Percentiles rank a stretch among this genome's conserved stretches.
phyloP scores from a whole-genome alignment of 2,888 invertebrate species.

The Sussaba pulchella region DNA sequence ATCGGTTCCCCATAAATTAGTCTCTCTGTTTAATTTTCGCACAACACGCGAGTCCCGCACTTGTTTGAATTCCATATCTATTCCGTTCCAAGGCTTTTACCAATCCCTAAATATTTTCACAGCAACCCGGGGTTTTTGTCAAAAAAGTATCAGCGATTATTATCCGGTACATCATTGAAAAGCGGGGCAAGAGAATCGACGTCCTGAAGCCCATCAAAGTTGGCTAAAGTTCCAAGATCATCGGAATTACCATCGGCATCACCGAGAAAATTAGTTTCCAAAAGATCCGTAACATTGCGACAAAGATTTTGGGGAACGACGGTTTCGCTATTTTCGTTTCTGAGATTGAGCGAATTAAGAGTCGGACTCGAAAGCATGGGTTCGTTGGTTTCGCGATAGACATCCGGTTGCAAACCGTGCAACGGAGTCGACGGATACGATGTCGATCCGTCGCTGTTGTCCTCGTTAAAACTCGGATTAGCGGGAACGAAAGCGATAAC shows the following conservation, averaged over 20 bases:
- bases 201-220: conserved; percentile 82
- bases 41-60: neutral
- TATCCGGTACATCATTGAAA: conserved; percentile 82
- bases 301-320: conserved; percentile 74
- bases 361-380: conserved; percentile 82
- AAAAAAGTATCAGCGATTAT: conserved; percentile 77
- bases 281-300: conserved; percentile 80
- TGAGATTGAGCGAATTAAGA: conserved; percentile 79
- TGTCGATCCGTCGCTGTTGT: conserved; percentile 85
- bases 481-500: conserved; percentile 65
- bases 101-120: conserved; percentile 20
- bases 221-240: conserved; percentile 80
- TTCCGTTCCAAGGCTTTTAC: too few relatives aligned
- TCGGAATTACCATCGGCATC: conserved; percentile 78
- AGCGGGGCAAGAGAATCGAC: conserved; percentile 82
- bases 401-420: conserved; percentile 75
- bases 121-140: neutral
- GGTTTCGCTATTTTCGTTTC: conserved; percentile 70
- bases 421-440: conserved; percentile 93
- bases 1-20: neutral
- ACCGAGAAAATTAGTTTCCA: conserved; percentile 78
- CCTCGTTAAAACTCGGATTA: conserved; percentile 70
- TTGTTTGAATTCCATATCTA: neutral
- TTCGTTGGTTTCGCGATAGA: conserved; percentile 80
- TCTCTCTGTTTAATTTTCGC: neutral